Evolutionary conservation across 2,113 vertebrate genomes (phyloP), one percentile per base, ranked within the genome.

Genomic region (Sander lucioperca): DNA sequence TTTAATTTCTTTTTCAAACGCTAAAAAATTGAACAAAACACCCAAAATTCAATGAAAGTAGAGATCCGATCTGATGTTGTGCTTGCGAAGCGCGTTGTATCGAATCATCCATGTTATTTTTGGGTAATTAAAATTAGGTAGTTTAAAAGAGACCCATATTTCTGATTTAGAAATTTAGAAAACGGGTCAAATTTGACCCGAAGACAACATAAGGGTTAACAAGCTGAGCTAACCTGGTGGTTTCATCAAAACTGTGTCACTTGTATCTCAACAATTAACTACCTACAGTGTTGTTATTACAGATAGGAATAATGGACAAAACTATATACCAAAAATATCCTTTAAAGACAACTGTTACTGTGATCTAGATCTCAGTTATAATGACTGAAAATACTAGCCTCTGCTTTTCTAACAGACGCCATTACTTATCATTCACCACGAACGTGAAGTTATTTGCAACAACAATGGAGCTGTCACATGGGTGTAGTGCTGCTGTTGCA

Each of bases 381-480:
- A 62, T 25, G 33, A 6, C 6, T 25, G 59, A 14, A 33, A 45
- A 3, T 0, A 9, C 23, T 5, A 6, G 16, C 19, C 53, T 61
- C 11, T 53, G 23, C 33, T 36, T 1, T 50, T 48, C 56, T 30
- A 11, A 19, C 62, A 79, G 79, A 16, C n/a, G 67, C 27, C 64
- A 47, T 27, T 21, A 51, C 79, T 87, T 70, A 74, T 82, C 86
- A 68, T 57, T 74, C 36, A 62, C 51, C 2, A 6, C 25, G 6
- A 69, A 51, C 68, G 56, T 72, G 66, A 77, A 86, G 75, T 74
- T 59, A 79, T 80, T 66, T 82, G 63, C 62, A 79, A 76, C 59
- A 86, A 79, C 84, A 83, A 70, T 48, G 36, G 62, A 56, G 64
- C 56, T 36, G 80, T 87, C 83, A 85, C 87, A 75, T 91, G 86